A percentile compares a stretch with the other conserved stretches of the same genome.
Evolutionary conservation across 2,888 invertebrate genomes (phyloP).

Genomic region (Hypomecis atomaria): DNA sequence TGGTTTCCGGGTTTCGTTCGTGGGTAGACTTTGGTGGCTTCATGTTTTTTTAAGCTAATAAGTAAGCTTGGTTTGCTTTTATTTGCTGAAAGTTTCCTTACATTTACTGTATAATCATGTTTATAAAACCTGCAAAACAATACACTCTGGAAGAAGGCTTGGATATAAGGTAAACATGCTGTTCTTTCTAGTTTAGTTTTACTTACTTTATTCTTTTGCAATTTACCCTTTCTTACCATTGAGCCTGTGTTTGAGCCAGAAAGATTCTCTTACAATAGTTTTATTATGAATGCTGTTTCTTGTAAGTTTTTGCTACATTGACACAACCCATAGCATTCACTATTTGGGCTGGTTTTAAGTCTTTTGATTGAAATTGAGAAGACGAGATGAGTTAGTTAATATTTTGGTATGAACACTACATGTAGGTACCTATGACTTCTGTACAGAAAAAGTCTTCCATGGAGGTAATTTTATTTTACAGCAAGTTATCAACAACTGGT

Average conservation of each 20-base stretch:
- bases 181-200: not conserved
- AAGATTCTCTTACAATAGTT: not conserved
- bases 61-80: no score
- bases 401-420: no score
- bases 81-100: no score
- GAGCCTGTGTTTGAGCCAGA: not conserved
- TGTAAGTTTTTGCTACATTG: not conserved
- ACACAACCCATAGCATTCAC: no score
- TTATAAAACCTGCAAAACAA: slow-evolving; percentile 42
- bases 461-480: slow-evolving; percentile 46
- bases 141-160: slow-evolving; percentile 67
- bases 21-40: no score
- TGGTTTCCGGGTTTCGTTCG: no score
- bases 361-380: no score
- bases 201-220: not conserved
- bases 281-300: not conserved
- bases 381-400: no score
- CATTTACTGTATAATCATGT: slow-evolving; percentile 42
- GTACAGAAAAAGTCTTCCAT: not conserved
- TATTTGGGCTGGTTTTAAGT: no score
- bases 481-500: slow-evolving; percentile 69
- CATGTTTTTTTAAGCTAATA: no score
- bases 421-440: not conserved
- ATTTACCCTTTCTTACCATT: not conserved
- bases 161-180: slow-evolving; percentile 59